Evolutionary conservation across 2,888 invertebrate genomes (phyloP).

Genomic region (Diadegma fenestrale): DNA sequence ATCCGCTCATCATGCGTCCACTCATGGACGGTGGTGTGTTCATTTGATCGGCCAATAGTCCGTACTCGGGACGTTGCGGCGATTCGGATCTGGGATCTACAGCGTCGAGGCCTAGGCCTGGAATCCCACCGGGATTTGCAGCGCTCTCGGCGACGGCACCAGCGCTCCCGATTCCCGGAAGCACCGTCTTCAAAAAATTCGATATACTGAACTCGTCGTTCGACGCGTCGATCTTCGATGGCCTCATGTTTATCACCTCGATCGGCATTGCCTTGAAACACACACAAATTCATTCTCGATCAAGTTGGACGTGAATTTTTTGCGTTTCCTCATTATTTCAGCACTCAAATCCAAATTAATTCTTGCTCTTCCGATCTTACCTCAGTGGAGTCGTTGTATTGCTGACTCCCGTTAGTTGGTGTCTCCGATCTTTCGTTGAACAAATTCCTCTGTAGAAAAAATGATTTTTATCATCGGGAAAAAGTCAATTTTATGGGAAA

Average conservation of each 20-base stretch:
- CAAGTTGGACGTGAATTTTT: neutral
- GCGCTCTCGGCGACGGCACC: conserved; percentile 78
- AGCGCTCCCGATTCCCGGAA: conserved; percentile 84
- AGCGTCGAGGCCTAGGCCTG: conserved; percentile 81
- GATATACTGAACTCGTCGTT: conserved; percentile 85
- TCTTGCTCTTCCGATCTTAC: conserved; percentile 69
- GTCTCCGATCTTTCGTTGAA: conserved; percentile 81
- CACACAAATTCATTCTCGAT: neutral
- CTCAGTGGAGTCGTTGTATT: conserved; percentile 81
- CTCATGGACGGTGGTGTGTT: conserved; percentile 77
- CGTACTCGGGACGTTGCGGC: conserved; percentile 79
- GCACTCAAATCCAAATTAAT: neutral
- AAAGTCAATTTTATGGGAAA: no score
- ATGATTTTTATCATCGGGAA: neutral
- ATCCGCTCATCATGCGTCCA: conserved; percentile 73
- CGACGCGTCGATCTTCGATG: conserved; percentile 77
- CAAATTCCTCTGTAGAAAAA: conserved; percentile 81
- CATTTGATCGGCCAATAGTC: conserved; percentile 84
- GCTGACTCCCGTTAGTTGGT: conserved; percentile 77
- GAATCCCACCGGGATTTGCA: conserved; percentile 78
- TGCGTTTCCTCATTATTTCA: neutral
- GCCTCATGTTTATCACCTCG: conserved; percentile 87
- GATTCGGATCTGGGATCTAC: conserved; percentile 75
- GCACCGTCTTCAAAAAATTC: conserved; percentile 87
- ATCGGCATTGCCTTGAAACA: conserved; percentile 85